Percentiles rank a stretch among this genome's conserved stretches.
Conservation (phyloP, 1,140 invertebrate genomes). For the Conus betulinus region DNA sequence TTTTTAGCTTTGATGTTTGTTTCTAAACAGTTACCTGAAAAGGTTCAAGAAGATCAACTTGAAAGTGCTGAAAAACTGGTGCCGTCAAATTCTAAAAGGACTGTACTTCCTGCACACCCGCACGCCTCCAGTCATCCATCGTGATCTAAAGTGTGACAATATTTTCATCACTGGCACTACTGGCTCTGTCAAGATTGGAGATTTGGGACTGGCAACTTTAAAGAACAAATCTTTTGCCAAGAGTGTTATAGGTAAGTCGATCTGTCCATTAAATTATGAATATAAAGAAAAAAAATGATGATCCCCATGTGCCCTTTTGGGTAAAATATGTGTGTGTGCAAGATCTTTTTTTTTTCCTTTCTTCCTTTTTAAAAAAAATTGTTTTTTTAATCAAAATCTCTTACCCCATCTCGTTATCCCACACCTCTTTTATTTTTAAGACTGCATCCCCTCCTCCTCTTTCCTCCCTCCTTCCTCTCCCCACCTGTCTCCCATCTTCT, state of each 20-base stretch:
- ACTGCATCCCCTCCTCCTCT: too few relatives aligned
- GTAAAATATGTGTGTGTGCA: too few relatives aligned
- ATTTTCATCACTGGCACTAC: conserved; percentile 97
- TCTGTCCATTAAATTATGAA: neutral
- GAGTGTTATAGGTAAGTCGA: conserved; percentile 91
- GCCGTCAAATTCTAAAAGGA: conserved; percentile 98
- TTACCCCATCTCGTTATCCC: too few relatives aligned
- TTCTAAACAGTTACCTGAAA: conserved; percentile 87
- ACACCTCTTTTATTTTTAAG: too few relatives aligned
- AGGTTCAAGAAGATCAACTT: conserved; percentile 99
- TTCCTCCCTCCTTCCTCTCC: too few relatives aligned
- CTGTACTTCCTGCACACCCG: conserved; percentile 97
- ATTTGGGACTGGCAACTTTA: conserved; percentile 98
- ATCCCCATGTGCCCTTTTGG: too few relatives aligned
- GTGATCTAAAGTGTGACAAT: conserved; percentile 94
- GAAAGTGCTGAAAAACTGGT: conserved; percentile 97
- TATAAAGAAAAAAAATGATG: too few relatives aligned
- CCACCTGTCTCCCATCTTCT: too few relatives aligned
- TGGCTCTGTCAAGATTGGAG: conserved; percentile 98
- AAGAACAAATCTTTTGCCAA: conserved; percentile 99
- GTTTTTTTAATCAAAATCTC: too few relatives aligned
- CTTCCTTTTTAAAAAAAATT: too few relatives aligned
- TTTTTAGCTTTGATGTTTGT: too few relatives aligned
- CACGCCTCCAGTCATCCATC: conserved; percentile 98
- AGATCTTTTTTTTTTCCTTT: too few relatives aligned